phyloP scores from a whole-genome alignment of 2,888 invertebrate genomes.

The Drosophila neotestacea region DNA sequence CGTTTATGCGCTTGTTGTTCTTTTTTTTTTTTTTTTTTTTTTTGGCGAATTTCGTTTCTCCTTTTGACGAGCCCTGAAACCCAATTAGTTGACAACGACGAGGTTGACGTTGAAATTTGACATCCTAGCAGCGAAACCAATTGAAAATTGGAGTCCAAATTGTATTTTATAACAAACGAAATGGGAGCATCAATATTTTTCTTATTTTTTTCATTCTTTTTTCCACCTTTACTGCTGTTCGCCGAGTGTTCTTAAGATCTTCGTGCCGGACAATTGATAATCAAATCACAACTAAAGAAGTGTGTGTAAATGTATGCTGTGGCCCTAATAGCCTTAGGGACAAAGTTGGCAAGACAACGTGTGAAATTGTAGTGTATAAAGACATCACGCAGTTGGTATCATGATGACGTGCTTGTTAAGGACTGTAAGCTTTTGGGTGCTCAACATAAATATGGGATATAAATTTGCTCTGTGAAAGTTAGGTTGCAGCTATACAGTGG shows the following conservation, averaged over 20 bases:
- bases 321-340: constrained; percentile 24
- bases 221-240: not conserved
- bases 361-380: constrained; percentile 10
- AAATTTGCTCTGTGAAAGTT: too few relatives aligned
- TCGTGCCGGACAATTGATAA: constrained; percentile 51
- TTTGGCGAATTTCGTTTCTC: constrained; percentile 20
- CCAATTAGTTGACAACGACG: constrained; percentile 71
- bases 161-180: constrained; percentile 66
- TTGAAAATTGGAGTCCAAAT: constrained; percentile 67
- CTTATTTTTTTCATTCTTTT: constrained; percentile 1
- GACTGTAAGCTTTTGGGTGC: not conserved
- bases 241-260: constrained; percentile 28
- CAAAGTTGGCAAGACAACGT: constrained; percentile 46
- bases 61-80: constrained; percentile 62
- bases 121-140: constrained; percentile 55
- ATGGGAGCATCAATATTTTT: constrained; percentile 39
- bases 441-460: not conserved
- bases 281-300: constrained; percentile 50
- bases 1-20: constrained; percentile 13
- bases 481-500: too few relatives aligned
- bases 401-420: constrained; percentile 33
- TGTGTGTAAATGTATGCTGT: constrained; percentile 10
- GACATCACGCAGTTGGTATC: not conserved
- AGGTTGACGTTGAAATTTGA: constrained; percentile 66
- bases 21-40: constrained; percentile 1